Evolutionary conservation across 1,140 invertebrate genomes (phyloP).

Genomic region (Lepidurus packardi): DNA sequence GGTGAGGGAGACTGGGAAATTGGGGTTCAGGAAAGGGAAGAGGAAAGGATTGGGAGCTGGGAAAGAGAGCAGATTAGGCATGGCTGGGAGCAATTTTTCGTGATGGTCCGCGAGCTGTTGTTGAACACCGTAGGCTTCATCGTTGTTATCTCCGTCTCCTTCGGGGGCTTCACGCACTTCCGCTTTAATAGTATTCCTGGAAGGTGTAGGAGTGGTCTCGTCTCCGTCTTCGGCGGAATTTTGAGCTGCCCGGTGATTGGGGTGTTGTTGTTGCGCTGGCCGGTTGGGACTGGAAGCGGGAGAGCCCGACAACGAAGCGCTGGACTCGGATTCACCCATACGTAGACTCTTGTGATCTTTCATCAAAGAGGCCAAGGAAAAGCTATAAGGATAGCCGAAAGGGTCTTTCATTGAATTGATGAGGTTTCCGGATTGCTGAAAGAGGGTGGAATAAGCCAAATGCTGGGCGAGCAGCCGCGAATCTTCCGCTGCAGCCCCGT

Average conservation of each 20-base stretch:
- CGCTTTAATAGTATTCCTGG: neutral
- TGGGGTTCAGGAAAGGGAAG: constrained; percentile 45
- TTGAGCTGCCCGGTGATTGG: neutral
- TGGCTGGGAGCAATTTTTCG: constrained; percentile 11
- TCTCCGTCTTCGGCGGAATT: neutral
- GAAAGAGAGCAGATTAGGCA: constrained; percentile 33
- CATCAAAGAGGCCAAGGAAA: constrained; percentile 21
- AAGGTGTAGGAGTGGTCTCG: neutral
- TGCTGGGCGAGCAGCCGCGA: neutral
- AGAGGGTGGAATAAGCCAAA: constrained; percentile 4
- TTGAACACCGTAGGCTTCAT: constrained; percentile 41
- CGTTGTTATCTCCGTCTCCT: constrained; percentile 41
- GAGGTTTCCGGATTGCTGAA: constrained; percentile 21
- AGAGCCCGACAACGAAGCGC: neutral
- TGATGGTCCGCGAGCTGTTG: constrained; percentile 37
- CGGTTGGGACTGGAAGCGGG: constrained; percentile 16
- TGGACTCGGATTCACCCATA: neutral
- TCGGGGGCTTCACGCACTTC: constrained; percentile 31
- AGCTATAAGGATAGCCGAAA: constrained; percentile 14
- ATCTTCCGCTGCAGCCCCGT: neutral
- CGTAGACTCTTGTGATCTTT: constrained; percentile 3
- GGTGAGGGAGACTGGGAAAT: constrained; percentile 42
- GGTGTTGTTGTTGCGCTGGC: neutral
- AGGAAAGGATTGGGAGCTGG: constrained; percentile 40
- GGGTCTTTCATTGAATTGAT: constrained; percentile 16